Conservation (phyloP, 2,797 vertebrate species). For the Menidia menidia region DNA sequence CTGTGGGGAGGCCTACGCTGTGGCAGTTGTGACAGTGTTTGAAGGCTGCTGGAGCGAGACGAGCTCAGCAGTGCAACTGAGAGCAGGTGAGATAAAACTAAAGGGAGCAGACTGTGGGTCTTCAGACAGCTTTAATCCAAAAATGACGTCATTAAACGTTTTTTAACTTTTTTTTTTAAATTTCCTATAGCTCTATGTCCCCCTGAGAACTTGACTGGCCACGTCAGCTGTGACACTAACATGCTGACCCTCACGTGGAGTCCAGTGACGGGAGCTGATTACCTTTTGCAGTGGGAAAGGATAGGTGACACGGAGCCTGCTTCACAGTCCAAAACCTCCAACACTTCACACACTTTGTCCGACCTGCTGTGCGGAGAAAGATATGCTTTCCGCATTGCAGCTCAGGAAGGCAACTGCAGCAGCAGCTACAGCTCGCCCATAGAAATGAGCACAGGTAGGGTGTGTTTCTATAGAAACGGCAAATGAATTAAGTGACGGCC, state of each 20-base stretch:
- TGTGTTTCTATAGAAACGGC: conserved; percentile 27
- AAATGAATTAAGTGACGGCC: neutral
- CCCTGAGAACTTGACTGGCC: conserved; percentile 56
- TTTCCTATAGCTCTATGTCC: conserved; percentile 67
- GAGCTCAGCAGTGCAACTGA: conserved; percentile 53
- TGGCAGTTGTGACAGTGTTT: conserved; percentile 68
- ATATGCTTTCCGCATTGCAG: conserved; percentile 65
- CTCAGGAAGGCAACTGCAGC: conserved; percentile 55
- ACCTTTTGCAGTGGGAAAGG: conserved; percentile 48
- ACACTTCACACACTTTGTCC: conserved; percentile 38
- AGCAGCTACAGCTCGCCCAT: conserved; percentile 55
- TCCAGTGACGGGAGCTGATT: conserved; percentile 40
- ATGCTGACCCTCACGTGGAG: conserved; percentile 68
- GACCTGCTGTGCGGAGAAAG: conserved; percentile 63
- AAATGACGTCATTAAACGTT: neutral
- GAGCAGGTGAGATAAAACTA: conserved; percentile 59
- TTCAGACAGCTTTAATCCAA: neutral
- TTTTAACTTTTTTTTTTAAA: neutral
- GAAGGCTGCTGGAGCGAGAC: conserved; percentile 63
- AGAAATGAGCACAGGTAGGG: conserved; percentile 69
- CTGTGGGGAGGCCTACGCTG: conserved; percentile 71
- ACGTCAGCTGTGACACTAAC: conserved; percentile 58
- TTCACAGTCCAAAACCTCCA: conserved; percentile 21
- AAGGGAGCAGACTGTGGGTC: neutral
- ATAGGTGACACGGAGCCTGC: conserved; percentile 8